phyloP scores from a whole-genome alignment of 2,888 invertebrate species.

The Sesia bembeciformis region DNA sequence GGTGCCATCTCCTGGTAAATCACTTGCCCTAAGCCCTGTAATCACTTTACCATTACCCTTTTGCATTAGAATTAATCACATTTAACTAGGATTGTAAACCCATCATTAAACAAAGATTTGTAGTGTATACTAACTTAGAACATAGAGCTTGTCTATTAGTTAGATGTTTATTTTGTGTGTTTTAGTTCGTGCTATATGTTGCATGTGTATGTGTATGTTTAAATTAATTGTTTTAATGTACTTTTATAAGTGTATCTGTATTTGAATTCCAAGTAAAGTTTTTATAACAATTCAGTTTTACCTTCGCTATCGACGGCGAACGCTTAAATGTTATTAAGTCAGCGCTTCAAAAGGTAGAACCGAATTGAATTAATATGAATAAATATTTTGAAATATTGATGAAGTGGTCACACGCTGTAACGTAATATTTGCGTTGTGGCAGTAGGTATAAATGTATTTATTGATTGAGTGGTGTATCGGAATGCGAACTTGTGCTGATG shows the following conservation, averaged over 20 bases:
- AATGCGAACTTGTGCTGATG: slow-evolving; percentile 80
- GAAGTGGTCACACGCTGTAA: slow-evolving; percentile 41
- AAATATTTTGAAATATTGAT: background rate
- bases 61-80: slow-evolving; percentile 33
- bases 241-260: slow-evolving; percentile 11
- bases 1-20: slow-evolving; percentile 27
- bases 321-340: slow-evolving; percentile 12
- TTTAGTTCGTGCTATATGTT: slow-evolving; percentile 37
- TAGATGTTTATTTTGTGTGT: slow-evolving; percentile 31
- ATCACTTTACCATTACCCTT: slow-evolving; percentile 31
- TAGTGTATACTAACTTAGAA: slow-evolving; percentile 23
- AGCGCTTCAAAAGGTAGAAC: slow-evolving; percentile 22
- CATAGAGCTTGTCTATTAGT: slow-evolving; percentile 49
- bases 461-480: slow-evolving; percentile 63
- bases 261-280: slow-evolving; percentile 2
- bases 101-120: slow-evolving; percentile 18
- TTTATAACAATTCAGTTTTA: slow-evolving; percentile 29
- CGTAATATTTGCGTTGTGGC: slow-evolving; percentile 34
- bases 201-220: slow-evolving; percentile 48
- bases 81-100: slow-evolving; percentile 30
- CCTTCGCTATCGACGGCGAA: slow-evolving; percentile 14
- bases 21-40: slow-evolving; percentile 19
- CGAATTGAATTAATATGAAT: slow-evolving; percentile 13
- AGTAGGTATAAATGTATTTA: slow-evolving; percentile 39
- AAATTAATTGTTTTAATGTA: slow-evolving; percentile 8